Evolutionary conservation across 2,113 vertebrate genomes (phyloP), one percentile per base, ranked within the genome.

Genomic region (Myotis brandtii): DNA sequence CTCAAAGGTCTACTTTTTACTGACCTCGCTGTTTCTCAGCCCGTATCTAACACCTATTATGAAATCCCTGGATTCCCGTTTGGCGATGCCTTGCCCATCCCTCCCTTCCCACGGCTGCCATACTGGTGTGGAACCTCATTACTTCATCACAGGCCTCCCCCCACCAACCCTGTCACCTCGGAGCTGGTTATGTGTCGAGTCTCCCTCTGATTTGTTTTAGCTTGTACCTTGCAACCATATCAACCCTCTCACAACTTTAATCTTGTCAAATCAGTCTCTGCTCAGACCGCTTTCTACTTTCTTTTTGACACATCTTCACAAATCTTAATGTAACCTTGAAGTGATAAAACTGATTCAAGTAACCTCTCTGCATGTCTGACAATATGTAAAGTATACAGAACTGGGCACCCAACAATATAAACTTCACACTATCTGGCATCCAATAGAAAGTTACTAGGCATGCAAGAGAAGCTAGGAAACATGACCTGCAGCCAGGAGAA

Each of bases 341-440:
- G 77, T 52, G 23, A 89, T 70, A 75, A 89, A 95, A 59, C 43
- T 86, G 66, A 92, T 67, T 64, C 59, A 76, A 56, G 34, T 69
- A 70, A 94, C 3, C 62, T 30, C 21, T 54, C 5, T 84, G 4
- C 17, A 40, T 54, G 9, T 70, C 12, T 5, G 23, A 86, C 50
- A 86, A 86, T 37, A 80, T 43, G 52, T 89, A 40, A 89, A 56
- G 3, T 70, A 52, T 32, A 59, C 12, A 89, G 37, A 79, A 54
- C 12, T 86, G 14, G 18, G n/a, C 0, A 9, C 27, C 4, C 16
- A 86, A 30, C 2, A 70, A 56, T n/a, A 40, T 59, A 86, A 76
- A 50, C 56, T 50, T 40, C 56, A 85, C 9, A 66, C 48, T 2
- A 34, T 30, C 48, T 91, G 50, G 6, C 18, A 91, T 85, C 18